Evolutionary conservation across 1,140 invertebrate genomes (phyloP), one percentile per base, ranked within the genome.

Genomic region (Chlorops oryzae): DNA sequence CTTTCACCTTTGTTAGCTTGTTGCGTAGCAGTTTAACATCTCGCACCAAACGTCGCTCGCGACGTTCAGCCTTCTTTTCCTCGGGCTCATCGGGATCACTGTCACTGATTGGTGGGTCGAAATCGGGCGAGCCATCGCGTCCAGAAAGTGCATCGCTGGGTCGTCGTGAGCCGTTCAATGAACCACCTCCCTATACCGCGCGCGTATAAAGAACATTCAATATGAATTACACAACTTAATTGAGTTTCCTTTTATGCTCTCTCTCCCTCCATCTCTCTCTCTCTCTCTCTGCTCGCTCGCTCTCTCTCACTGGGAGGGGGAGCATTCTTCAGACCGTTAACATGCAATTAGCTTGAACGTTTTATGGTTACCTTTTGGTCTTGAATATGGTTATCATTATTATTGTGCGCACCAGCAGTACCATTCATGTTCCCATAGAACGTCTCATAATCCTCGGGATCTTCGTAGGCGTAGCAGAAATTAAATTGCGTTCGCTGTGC

Each of bases 1-100:
- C 84, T 57, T 86, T 88, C 53, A 87, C 77, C 52, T 81, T 85
- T 53, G 80, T 81, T n/a, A 91, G 77, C 74, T 89, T 90, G 44
- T 84, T 84, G 41, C 77, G 79, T 55, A 90, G 74, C 49, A 89
- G 77, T 65, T 88, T 85, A 9, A 89, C 68, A 71, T 88, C 86
- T 55, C 86, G 81, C 38, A 81, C 76, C 41, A 83, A 59, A 58
- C 86, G 75, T 51, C 76, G 74, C 25, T 73, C 69, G 9, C 73
- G 69, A 55, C 79, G 77, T 44, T 80, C 80, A 55, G 79, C 75
- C 56, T 80, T 77, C 47, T 86, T 85, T 56, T 86, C 85, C 40
- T 83, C 82, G 49, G 85, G 82, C 60, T 86, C 86, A 23, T 83
- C 80, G 37, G 83, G 82, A 63, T 84, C 82, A 70, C 82, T 73